Evolutionary conservation across 2,797 vertebrate species (phyloP), one percentile per base, ranked within the genome.

Genomic region (Paedocypris micromegethes): DNA sequence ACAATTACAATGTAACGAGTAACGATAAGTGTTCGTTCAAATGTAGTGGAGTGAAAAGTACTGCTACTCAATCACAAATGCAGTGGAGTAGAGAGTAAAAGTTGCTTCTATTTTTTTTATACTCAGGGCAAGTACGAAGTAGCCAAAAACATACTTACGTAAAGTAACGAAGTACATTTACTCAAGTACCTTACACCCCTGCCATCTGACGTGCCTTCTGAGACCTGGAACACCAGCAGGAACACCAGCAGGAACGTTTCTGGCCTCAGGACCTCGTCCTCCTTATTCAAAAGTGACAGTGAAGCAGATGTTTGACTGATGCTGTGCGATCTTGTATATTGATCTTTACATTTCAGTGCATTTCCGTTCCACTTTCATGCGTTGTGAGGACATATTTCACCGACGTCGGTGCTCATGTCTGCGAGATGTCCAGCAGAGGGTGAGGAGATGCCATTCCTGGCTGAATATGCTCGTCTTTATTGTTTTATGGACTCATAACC

Each of bases 401-500:
- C 7, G 6, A 3, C 0, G 0, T 60, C 3, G 9, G 3, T 4
- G 57, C 23, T 55, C 41, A 63, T 8, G 41, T 47, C 5, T 54
- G 44, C 39, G 38, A 9, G 44, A 46, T 62, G 51, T 44, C 2
- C 23, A n/a, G n/a, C 23, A 23, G 23, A 40, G 45, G 45, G 48
- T 69, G 54, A 48, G 50, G 23, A 64, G 58, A 70, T 48, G 44
- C 6, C 0, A 57, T 51, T 42, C 39, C 45, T 55, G 51, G 38
- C 39, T 40, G 38, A 23, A 62, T 42, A 43, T 44, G 43, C 42
- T 64, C 54, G n/a, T 50, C 37, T 2, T 9, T 57, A 7, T 64
- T 2, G 46, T 64, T 70, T 70, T 70, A 58, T 70, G 64, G 68
- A 64, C 54, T 64, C 3, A n/a, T 57, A 64, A 57, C 46, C 60